These are phyloP conservation scores for Sarcophaga caerulescens DNA, from an alignment of 2,888 invertebrate genomes.

Conservation along the genomic window DNA sequence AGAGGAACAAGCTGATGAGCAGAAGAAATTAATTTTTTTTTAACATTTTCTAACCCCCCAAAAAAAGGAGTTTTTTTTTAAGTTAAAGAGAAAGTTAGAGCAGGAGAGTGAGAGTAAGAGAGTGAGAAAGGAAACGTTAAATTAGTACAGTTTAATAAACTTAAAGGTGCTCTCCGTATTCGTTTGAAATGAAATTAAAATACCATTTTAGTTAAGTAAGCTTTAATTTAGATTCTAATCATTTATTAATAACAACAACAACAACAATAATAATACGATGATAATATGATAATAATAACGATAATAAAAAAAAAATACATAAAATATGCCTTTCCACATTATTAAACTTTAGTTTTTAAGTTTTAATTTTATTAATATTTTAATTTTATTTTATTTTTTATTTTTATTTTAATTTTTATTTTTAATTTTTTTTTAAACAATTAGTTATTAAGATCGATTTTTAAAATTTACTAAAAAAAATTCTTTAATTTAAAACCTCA, in stretches of 20 bases:
- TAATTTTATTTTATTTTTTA: constrained; percentile 13
- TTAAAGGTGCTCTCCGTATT: constrained; percentile 58
- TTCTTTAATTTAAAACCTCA: constrained; percentile 50
- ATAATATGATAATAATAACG: constrained; percentile 1
- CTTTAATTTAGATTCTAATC: constrained; percentile 57
- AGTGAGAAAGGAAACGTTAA: not conserved
- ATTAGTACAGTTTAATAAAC: not conserved
- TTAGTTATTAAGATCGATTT: constrained; percentile 56
- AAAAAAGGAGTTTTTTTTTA: constrained; percentile 56
- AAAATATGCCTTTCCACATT: constrained; percentile 21
- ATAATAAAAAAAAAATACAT: not conserved
- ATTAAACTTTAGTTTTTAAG: constrained; percentile 30
- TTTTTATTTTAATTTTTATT: constrained; percentile 44
- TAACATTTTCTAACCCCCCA: constrained; percentile 53
- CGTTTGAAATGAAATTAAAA: constrained; percentile 21
- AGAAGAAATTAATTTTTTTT: constrained; percentile 22
- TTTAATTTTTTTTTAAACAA: constrained; percentile 44
- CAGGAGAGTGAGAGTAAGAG: not conserved
- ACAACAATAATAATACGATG: not conserved
- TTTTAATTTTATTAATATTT: constrained; percentile 55
- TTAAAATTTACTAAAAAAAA: constrained; percentile 64
- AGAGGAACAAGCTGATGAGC: not conserved
- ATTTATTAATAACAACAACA: constrained; percentile 42
- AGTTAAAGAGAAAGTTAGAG: constrained; percentile 13
- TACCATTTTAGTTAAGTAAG: constrained; percentile 50